A percentile compares a stretch with the other conserved stretches of the same genome.
These are phyloP conservation scores for Drosophila aff. DNA, from an alignment of 1,140 invertebrate genomes.

Conservation along the genomic window DNA sequence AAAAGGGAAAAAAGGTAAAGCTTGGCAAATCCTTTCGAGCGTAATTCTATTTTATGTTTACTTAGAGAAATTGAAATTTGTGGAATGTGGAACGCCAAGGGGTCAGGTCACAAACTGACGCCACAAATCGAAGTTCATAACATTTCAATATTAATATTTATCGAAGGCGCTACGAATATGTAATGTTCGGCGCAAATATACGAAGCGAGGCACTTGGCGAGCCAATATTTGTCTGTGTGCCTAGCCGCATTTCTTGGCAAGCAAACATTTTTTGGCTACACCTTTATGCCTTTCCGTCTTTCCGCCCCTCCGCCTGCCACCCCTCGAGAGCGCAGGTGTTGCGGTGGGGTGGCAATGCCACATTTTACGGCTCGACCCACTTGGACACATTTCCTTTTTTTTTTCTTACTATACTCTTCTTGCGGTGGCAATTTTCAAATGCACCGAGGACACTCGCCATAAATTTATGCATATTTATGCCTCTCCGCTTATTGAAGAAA, in stretches of 20 bases:
- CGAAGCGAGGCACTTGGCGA: conserved; percentile 24
- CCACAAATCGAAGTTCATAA: conserved; percentile 50
- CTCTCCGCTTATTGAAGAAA: conserved; percentile 71
- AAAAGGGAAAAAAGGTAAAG: not conserved
- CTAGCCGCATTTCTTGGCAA: conserved; percentile 70
- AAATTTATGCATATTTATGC: conserved; percentile 76
- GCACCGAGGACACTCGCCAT: conserved; percentile 68
- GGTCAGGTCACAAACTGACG: conserved; percentile 17
- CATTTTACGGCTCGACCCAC: conserved; percentile 69
- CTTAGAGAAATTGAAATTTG: conserved; percentile 73
- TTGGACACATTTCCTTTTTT: conserved; percentile 60
- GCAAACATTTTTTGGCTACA: conserved; percentile 50
- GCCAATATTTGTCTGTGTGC: conserved; percentile 66
- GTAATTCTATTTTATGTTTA: conserved; percentile 77
- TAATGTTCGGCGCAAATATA: conserved; percentile 36
- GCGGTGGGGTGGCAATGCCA: conserved; percentile 21
- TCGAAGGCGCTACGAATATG: conserved; percentile 42
- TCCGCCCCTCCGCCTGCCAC: not conserved
- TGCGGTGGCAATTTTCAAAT: conserved; percentile 76
- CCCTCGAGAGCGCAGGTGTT: conserved; percentile 56
- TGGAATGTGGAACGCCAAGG: conserved; percentile 7
- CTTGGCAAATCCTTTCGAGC: conserved; percentile 42
- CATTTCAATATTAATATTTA: conserved; percentile 69
- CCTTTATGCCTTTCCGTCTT: not conserved
- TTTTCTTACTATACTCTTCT: conserved; percentile 22